Evolutionary conservation across 2,888 invertebrate species (phyloP), one percentile per base, ranked within the genome.

Genomic region (Zygothrica quintamaculata): DNA sequence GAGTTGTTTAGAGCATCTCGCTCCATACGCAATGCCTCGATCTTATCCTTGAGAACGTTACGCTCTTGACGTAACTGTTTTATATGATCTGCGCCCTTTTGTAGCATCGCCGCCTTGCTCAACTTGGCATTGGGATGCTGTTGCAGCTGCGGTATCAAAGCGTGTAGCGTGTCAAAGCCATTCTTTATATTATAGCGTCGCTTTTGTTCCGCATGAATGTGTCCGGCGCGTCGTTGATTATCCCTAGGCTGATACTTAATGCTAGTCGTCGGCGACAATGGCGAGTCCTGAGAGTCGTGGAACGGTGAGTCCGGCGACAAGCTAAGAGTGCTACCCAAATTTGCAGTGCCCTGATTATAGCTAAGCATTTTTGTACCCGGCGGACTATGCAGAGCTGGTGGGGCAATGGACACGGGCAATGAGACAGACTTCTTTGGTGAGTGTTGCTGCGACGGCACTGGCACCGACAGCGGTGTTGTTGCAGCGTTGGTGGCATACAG

Each of bases 121-220:
- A 97, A 93, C 94, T 98, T 98, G 4, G 96, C 94, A 90, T 95
- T 96, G 15, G 98, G 96, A 92, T 96, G 98, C 87, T 96, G 95
- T 90, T 95, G 95, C 58, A 98, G 93, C 77, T 97, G 96, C 18
- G 99, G 98, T 88, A 99, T 97, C 61, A 99, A 93, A 65, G 95
- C 95, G 90, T 98, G 97, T 71, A 99, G 93, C 91, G 96, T 95
- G 91, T 99, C 98, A 91, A 99, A 99, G 33, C 98, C 98, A 90
- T 96, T 97, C 92, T 98, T 98, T 86, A 99, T 98, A 90, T 98
- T 98, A 90, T 96, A 98, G 51, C 98, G 93, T 29, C 99, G 93
- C 91, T 98, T 99, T 92, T 98, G 98, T 89, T 99, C 99, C 0
- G 99, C 98, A 91, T 97, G 97, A 80, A 97, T 95, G 91, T 98